phyloP scores from a whole-genome alignment of 1,140 invertebrate species.

The Protaetia brevitarsis region DNA sequence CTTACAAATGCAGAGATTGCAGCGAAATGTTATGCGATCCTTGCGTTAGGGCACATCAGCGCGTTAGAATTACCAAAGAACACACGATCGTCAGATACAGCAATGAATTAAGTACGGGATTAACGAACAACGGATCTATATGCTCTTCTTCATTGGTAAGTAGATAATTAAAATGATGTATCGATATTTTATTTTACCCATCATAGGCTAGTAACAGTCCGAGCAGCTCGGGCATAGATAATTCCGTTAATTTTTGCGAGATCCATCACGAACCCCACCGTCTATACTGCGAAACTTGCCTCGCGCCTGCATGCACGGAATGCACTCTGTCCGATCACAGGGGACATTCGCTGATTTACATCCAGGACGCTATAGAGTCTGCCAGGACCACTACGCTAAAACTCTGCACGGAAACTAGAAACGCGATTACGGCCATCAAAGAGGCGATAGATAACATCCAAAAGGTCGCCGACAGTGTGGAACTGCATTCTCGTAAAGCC shows the following conservation, averaged over 20 bases:
- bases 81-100: constrained; percentile 59
- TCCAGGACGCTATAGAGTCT: constrained; percentile 66
- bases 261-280: constrained; percentile 66
- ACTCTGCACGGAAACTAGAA: constrained; percentile 52
- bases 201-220: constrained; percentile 32
- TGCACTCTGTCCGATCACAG: constrained; percentile 68
- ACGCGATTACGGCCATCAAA: constrained; percentile 51
- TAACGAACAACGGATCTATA: constrained; percentile 23
- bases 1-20: constrained; percentile 68
- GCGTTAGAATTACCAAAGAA: constrained; percentile 68
- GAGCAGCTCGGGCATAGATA: constrained; percentile 26
- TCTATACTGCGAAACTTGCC: constrained; percentile 73
- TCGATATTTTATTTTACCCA: constrained; percentile 24
- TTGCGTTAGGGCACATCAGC: constrained; percentile 68
- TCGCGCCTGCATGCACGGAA: constrained; percentile 64
- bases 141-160: constrained; percentile 28
- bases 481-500: constrained; percentile 64
- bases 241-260: constrained; percentile 52
- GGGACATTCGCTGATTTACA: constrained; percentile 64
- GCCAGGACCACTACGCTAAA: constrained; percentile 52
- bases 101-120: constrained; percentile 20
- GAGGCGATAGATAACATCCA: constrained; percentile 61
- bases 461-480: constrained; percentile 64
- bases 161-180: too few species aligned
- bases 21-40: constrained; percentile 73